Conservation (phyloP, 1,140 invertebrate species). For the Penaeus japonicus region DNA sequence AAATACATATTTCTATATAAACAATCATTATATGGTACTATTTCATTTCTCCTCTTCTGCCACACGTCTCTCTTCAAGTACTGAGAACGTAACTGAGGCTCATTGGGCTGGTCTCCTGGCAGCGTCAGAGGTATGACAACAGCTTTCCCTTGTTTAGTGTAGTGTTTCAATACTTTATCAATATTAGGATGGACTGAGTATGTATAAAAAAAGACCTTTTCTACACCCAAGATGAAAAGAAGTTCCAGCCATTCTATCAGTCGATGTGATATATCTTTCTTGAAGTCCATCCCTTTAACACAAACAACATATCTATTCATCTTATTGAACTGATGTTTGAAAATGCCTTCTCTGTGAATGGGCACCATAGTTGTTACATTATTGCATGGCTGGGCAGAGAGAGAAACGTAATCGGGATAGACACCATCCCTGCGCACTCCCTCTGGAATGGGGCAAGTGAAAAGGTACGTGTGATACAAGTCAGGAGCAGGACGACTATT, state of each 20-base stretch:
- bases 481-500: slow-evolving; percentile 17
- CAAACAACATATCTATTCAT: slow-evolving; percentile 90
- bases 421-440: not conserved
- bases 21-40: slow-evolving; percentile 97
- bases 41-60: slow-evolving; percentile 91
- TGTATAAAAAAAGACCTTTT: slow-evolving; percentile 92
- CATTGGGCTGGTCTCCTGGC: slow-evolving; percentile 90
- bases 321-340: slow-evolving; percentile 60
- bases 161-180: slow-evolving; percentile 85
- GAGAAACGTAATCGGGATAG: slow-evolving; percentile 24
- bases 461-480: slow-evolving; percentile 33
- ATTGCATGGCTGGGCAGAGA: not conserved
- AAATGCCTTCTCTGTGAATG: slow-evolving; percentile 19
- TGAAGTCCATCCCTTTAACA: slow-evolving; percentile 93
- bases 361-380: slow-evolving; percentile 24
- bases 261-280: slow-evolving; percentile 87
- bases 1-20: slow-evolving; percentile 91
- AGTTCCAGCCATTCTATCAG: slow-evolving; percentile 94
- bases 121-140: slow-evolving; percentile 82
- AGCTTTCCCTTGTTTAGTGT: slow-evolving; percentile 74
- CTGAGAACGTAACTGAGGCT: slow-evolving; percentile 85
- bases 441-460: slow-evolving; percentile 42
- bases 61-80: slow-evolving; percentile 83
- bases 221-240: slow-evolving; percentile 83
- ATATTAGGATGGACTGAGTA: slow-evolving; percentile 90